Evolutionary conservation across 1,140 invertebrate species (phyloP), one percentile per base, ranked within the genome.

Genomic region (Drosophila repletoides): DNA sequence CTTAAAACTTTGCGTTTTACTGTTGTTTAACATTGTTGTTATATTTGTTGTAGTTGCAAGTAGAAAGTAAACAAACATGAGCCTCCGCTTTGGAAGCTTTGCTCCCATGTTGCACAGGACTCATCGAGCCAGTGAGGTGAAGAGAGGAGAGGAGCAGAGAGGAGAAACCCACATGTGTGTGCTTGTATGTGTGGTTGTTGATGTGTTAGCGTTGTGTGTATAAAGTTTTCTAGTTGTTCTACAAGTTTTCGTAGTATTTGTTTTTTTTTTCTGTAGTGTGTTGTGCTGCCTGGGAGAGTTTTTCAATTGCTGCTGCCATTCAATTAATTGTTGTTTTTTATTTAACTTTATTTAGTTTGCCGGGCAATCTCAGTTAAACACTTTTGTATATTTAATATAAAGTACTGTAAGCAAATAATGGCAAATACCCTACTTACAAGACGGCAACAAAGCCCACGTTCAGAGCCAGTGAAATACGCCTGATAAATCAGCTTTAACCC

Each of bases 151-250:
- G n/a, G n/a, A n/a, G n/a, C n/a, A n/a, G n/a, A n/a, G n/a, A n/a
- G n/a, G 40, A 45, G 21, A 24, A 12, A 28, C 17, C 24, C 33
- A 49, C 34, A 60, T 24, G 7, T 17, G 28, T 17, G 21, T 6
- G 14, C 26, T 34, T 60, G 34, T 41, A 19, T 2, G 22, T 51
- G 38, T 33, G 52, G 22, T 45, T 43, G 40, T 56, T 64, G 51
- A 36, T 64, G 60, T 64, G 55, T 52, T 55, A 64, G 61, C 33
- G 52, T 53, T 48, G 61, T 65, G 46, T 46, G 41, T 26, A 58
- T 36, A 55, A 65, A 65, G 24, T 65, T 65, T 65, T 58, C 61
- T 48, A 58, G 52, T 65, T 65, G 61, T 48, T 65, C 29, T 58
- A 31, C 40, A 58, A 58, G 61, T 58, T 65, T 41, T 31, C 24